Conservation (phyloP, 2,113 vertebrate species). For the Apteryx mantelli region DNA sequence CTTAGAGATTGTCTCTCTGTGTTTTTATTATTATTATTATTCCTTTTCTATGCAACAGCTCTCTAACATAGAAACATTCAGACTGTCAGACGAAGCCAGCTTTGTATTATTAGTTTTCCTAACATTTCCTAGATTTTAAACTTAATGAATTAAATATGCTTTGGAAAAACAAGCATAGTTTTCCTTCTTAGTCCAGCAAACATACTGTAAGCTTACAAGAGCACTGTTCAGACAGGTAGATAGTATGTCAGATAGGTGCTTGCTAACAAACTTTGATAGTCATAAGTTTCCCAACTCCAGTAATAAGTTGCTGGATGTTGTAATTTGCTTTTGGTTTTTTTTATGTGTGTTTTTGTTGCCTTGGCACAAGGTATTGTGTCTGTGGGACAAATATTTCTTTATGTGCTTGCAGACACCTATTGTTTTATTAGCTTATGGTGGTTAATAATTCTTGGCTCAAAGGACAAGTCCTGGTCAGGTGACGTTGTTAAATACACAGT, state of each 20-base stretch:
- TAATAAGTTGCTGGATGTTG: not conserved
- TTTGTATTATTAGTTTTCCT: not conserved
- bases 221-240: not conserved
- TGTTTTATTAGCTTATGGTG: not conserved
- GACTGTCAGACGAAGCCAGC: not conserved
- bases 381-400: not conserved
- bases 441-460: not conserved
- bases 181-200: not conserved
- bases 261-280: not conserved
- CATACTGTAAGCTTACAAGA: not conserved
- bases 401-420: not conserved
- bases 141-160: not conserved
- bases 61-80: not conserved
- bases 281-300: not conserved
- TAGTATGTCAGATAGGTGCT: not conserved
- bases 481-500: not conserved
- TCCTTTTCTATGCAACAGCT: not conserved
- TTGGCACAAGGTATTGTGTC: not conserved
- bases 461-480: not conserved
- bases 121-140: not conserved
- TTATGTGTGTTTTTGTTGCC: not conserved
- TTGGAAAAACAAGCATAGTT: not conserved
- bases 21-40: not conserved
- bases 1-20: not conserved
- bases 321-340: not conserved